Evolutionary conservation across 2,113 vertebrate genomes (phyloP).

Genomic region (Halichoerus grypus): DNA sequence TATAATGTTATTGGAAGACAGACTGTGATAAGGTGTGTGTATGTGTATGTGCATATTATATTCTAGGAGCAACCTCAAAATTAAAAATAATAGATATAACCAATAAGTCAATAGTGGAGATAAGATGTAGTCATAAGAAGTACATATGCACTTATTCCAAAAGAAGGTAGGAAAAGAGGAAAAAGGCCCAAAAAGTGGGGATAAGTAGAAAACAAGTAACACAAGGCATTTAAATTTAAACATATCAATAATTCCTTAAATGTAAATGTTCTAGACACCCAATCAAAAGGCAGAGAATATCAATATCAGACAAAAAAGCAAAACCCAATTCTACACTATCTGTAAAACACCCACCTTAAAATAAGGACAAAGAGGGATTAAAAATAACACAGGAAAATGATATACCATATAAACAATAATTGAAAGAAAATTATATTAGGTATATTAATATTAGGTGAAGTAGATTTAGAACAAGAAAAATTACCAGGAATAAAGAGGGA

Average conservation of each 20-base stretch:
- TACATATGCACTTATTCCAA: not conserved
- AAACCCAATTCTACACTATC: not conserved
- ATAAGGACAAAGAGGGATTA: not conserved
- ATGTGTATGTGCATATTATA: not conserved
- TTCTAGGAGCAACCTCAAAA: not conserved
- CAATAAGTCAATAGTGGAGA: not conserved
- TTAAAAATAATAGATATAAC: not conserved
- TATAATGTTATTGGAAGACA: not conserved
- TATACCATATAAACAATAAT: not conserved
- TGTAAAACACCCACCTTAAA: not conserved
- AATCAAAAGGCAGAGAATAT: not conserved
- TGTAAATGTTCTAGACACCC: not conserved
- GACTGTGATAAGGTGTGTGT: not conserved
- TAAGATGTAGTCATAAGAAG: not conserved
- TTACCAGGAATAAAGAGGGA: not conserved
- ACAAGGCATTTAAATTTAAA: not conserved
- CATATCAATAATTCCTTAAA: not conserved
- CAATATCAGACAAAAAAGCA: not conserved
- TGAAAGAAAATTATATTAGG: not conserved
- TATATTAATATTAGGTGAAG: not conserved
- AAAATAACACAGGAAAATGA: conserved; percentile 11
- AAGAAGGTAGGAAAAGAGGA: not conserved
- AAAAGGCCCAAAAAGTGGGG: not conserved
- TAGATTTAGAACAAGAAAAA: not conserved
- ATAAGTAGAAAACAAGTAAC: not conserved